phyloP scores from a whole-genome alignment of 1,140 invertebrate genomes.

The Tetramorium simillimum region DNA sequence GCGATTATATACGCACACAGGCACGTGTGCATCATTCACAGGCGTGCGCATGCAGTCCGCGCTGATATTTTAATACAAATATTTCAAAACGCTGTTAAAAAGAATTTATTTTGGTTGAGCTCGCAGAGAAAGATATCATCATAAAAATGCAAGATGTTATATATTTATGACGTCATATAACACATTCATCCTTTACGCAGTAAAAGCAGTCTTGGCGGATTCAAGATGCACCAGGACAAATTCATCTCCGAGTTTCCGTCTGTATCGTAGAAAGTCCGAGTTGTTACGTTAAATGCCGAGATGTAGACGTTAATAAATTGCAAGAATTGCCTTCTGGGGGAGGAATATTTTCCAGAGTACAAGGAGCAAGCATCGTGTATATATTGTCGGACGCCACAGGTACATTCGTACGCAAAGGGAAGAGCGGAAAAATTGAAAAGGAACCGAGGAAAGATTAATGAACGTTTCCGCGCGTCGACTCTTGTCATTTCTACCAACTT shows the following conservation, averaged over 20 bases:
- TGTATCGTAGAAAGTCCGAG: slow-evolving; percentile 45
- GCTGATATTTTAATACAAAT: slow-evolving; percentile 19
- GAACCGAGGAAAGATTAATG: slow-evolving; percentile 52
- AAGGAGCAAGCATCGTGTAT: slow-evolving; percentile 40
- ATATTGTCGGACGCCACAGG: slow-evolving; percentile 43
- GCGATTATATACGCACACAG: neutral
- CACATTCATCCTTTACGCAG: slow-evolving; percentile 29
- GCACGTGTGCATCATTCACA: neutral
- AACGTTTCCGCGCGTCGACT: slow-evolving; percentile 27
- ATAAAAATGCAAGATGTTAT: slow-evolving; percentile 21
- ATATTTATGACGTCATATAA: slow-evolving; percentile 48
- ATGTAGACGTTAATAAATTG: slow-evolving; percentile 60
- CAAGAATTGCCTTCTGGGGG: slow-evolving; percentile 50
- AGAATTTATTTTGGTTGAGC: slow-evolving; percentile 28
- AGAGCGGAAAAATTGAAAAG: slow-evolving; percentile 44
- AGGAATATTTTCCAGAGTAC: slow-evolving; percentile 40
- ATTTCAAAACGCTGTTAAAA: slow-evolving; percentile 21
- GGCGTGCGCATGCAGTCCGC: too few species aligned
- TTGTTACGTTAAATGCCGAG: slow-evolving; percentile 56
- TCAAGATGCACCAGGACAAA: slow-evolving; percentile 55
- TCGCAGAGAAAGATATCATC: slow-evolving; percentile 4
- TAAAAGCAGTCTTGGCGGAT: slow-evolving; percentile 44
- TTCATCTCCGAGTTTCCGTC: slow-evolving; percentile 39
- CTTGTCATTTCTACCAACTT: slow-evolving; percentile 11
- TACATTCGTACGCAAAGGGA: slow-evolving; percentile 39